Percentiles rank a stretch among this genome's conserved stretches.
Conservation (phyloP, 2,113 vertebrate genomes). For the Thamnaconus septentrionalis region DNA sequence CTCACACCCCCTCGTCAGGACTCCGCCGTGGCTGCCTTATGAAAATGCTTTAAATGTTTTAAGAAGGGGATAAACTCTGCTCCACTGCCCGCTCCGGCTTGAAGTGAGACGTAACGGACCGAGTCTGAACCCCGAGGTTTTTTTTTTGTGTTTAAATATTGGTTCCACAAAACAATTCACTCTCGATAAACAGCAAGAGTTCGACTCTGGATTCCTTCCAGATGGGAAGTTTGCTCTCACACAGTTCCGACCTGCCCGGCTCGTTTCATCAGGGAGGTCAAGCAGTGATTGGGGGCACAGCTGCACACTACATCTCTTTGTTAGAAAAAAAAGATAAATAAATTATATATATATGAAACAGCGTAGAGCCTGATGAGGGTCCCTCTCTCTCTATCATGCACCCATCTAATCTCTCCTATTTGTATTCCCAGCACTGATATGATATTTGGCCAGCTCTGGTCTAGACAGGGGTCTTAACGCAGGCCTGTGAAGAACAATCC, state of each 20-base stretch:
- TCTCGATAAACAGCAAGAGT: not conserved
- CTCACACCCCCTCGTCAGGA: no score
- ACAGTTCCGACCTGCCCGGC: constrained; percentile 41
- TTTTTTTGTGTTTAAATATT: not conserved
- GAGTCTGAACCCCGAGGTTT: not conserved
- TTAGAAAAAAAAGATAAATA: constrained; percentile 32
- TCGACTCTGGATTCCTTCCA: constrained; percentile 27
- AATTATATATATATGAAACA: constrained; percentile 38
- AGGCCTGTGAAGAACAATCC: constrained; percentile 44
- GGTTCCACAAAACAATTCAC: constrained; percentile 5
- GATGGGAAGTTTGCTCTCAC: constrained; percentile 19
- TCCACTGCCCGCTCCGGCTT: no score
- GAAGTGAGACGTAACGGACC: no score
- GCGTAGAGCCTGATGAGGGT: constrained; percentile 37
- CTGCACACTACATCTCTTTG: constrained; percentile 34
- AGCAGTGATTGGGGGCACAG: constrained; percentile 29
- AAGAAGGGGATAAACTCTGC: no score
- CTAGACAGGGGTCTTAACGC: constrained; percentile 60
- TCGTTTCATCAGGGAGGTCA: constrained; percentile 39
- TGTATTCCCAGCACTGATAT: constrained; percentile 66
- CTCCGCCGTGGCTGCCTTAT: no score
- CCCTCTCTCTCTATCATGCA: constrained; percentile 39
- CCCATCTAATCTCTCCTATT: constrained; percentile 58
- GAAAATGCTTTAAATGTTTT: no score
- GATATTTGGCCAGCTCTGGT: constrained; percentile 68